Base-by-base conservation (phyloP, 1,140 invertebrate genomes). In the Aphidius ervi region DNA sequence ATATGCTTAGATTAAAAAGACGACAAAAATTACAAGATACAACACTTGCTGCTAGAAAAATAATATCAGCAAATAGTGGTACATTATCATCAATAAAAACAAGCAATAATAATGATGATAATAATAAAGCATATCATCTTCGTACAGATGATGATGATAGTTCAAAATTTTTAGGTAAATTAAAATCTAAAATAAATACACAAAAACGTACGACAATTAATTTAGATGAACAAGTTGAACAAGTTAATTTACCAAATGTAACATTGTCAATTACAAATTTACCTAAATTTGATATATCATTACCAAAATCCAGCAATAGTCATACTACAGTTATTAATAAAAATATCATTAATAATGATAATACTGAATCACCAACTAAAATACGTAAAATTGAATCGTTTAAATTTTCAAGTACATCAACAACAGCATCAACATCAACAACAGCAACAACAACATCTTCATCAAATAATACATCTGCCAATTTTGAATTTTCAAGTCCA, bases 251-350 rank as follows among this genome's bases (percentile, higher is more conserved):
- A 52, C 84, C 86, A 0, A 80, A 80, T 54, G 81, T 85, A 59
- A 72, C 80, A 46, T 76, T 89, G 58, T 84, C 86, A n/a, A 84
- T 85, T 46, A 83, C 84, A 54, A 82, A 79, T n/a, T 67, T 85
- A 52, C 86, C 86, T 1, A 85, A 77, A 61, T 85, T 87, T 62
- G 83, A 86, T 63, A 80, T 85, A 42, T 66, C 74, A 10, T 49
- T 82, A 56, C 73, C 80, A 39, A 68, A 73, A 20, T 67, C 65
- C n/a, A 66, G 63, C 56, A 70, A 67, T 56, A 45, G 60, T 2
- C 5, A 61, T 2, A 57, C 5, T 9, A 65, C 57, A 62, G 4
- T 31, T 31, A 31, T 31, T 3, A 31, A 31, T 31, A 31, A 31
- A 46, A 23, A 45, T 10, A 20, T n/a, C 3, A 61, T 39, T 31